Percentiles rank a stretch among this genome's conserved stretches.
Evolutionary conservation across 2,797 vertebrate genomes (phyloP).

Genomic region (Borostomias antarcticus): DNA sequence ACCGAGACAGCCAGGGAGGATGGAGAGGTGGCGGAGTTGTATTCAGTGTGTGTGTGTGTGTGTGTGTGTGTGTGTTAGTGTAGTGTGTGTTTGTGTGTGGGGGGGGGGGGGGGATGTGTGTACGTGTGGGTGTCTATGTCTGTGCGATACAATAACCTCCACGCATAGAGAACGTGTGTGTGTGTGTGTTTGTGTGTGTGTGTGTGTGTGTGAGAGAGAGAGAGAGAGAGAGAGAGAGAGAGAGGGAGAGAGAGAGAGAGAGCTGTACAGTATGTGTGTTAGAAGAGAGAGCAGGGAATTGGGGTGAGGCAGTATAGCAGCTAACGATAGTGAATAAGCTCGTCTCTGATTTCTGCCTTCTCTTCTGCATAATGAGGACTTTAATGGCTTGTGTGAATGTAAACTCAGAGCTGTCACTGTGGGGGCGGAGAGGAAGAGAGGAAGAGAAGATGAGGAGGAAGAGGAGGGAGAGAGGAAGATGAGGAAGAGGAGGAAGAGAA

Average conservation of each 20-base stretch:
- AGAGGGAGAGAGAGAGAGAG: constrained; percentile 19
- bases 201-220: constrained; percentile 17
- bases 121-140: constrained; percentile 5
- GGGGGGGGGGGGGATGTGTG: background rate
- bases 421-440: too few relatives aligned
- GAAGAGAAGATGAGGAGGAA: too few relatives aligned
- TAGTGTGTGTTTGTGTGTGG: too few relatives aligned
- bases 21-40: background rate
- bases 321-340: constrained; percentile 45
- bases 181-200: constrained; percentile 8
- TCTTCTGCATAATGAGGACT: constrained; percentile 77
- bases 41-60: background rate
- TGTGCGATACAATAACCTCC: too few relatives aligned
- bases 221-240: constrained; percentile 11
- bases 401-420: constrained; percentile 58
- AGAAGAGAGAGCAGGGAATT: constrained; percentile 11
- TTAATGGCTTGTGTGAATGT: constrained; percentile 71
- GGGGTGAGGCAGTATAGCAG: constrained; percentile 18
- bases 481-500: constrained; percentile 3
- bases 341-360: constrained; percentile 66
- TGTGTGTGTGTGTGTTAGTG: too few relatives aligned
- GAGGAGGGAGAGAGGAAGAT: constrained; percentile 25
- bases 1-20: background rate
- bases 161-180: background rate
- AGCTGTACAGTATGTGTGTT: background rate